Base-by-base conservation (phyloP, 1,140 invertebrate genomes). In the Drosophila kikkawai region DNA sequence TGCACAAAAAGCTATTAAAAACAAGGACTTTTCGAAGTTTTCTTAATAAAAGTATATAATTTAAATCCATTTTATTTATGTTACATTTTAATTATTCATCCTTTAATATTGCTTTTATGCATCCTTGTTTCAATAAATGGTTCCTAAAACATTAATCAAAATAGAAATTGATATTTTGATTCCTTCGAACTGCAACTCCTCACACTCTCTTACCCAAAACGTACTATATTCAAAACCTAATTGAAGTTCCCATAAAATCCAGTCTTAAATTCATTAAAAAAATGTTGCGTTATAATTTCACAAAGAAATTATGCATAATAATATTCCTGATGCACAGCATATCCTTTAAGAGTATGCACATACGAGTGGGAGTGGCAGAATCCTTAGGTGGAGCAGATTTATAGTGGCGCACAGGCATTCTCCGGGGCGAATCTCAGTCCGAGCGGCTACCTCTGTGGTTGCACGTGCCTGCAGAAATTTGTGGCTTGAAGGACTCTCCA, bases 391-490 rank as follows among this genome's bases (percentile, higher is more conserved):
- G 29, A 41, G 42, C 3, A 42, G 44, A 47, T 48, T 66, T 22
- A 36, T 44, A 45, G 61, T 48, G n/a, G 29, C 29, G 17, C 36
- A 39, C 17, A 39, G 53, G 53, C 66, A 19, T 34, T 67, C 39
- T 47, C 12, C 17, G 45, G 47, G 48, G 15, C 22, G 19, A 48
- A 17, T 17, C 37, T 39, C 55, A 47, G 41, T 9, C 32, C 44
- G 36, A 50, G 60, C 26, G n/a, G 61, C 65, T 34, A 34, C 26
- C 61, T 67, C 26, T 26, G 65, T 22, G 65, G 65, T 57, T 69
- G 66, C 66, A 69, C 68, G 44, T 70, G 67, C 67, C 66, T 55
- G 47, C 45, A 69, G 45, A 37, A 69, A 55, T 69, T 71, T 70
- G 42, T 29, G 66, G 45, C 66, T 67, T 34, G 12, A 67, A 44